Evolutionary conservation across 2,797 vertebrate species (phyloP).

Genomic region (Sebastes iracundus): DNA sequence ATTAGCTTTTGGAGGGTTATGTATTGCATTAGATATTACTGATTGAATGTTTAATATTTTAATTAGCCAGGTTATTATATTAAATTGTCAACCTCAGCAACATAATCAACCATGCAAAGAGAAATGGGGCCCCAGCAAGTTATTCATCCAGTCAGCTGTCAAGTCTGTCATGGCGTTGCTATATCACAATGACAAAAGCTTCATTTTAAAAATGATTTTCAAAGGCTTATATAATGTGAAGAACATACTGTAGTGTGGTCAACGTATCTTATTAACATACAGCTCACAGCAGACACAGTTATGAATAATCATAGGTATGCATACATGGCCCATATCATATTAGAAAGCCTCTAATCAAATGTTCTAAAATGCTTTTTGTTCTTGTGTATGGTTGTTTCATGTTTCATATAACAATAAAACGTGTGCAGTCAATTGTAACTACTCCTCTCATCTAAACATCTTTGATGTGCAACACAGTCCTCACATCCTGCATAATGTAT

Average conservation of each 20-base stretch:
- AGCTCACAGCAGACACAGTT: neutral
- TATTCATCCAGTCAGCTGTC: neutral
- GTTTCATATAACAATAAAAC: constrained; percentile 5
- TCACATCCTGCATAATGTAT: constrained; percentile 19
- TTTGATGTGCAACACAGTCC: constrained; percentile 33
- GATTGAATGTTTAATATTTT: neutral
- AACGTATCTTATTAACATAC: neutral
- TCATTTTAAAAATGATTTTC: neutral
- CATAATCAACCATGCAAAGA: neutral
- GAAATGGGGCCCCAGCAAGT: neutral
- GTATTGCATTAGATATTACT: neutral
- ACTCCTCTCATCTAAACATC: constrained; percentile 24
- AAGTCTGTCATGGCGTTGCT: neutral
- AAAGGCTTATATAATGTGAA: neutral
- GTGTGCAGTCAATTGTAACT: neutral
- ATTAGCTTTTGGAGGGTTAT: neutral
- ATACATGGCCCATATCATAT: neutral
- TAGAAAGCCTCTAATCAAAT: constrained; percentile 7
- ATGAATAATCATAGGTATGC: neutral
- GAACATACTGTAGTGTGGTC: neutral
- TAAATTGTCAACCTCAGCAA: neutral
- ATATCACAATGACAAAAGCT: neutral
- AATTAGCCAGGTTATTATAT: neutral
- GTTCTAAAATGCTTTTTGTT: constrained; percentile 18
- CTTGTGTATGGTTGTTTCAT: neutral